A percentile compares a stretch with the other conserved stretches of the same genome.
These are phyloP conservation scores for Chiloscyllium plagiosum DNA, from an alignment of 2,113 vertebrate genomes.

Conservation along the genomic window DNA sequence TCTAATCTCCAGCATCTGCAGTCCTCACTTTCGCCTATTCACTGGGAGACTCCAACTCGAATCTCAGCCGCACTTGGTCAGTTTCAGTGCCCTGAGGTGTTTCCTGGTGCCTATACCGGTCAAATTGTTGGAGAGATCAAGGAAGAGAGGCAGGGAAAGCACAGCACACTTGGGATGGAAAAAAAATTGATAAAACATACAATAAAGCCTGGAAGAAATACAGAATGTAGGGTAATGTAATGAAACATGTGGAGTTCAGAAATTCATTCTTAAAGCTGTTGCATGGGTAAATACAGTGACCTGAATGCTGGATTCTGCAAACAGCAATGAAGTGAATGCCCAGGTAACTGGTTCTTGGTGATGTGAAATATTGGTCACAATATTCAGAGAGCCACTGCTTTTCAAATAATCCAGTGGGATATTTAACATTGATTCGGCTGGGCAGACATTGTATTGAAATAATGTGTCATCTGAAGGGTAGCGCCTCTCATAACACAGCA, in stretches of 20 bases:
- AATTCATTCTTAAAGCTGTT: not conserved
- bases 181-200: not conserved
- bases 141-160: too few species aligned
- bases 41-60: not conserved
- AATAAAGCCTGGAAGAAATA: not conserved
- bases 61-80: not conserved
- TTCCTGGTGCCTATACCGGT: not conserved
- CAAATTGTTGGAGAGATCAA: not conserved
- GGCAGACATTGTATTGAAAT: not conserved
- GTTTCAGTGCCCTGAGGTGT: not conserved
- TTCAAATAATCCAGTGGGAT: not conserved
- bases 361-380: not conserved
- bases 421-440: not conserved
- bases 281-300: not conserved
- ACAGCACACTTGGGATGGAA: not conserved
- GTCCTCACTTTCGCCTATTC: not conserved
- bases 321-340: not conserved
- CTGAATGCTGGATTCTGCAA: not conserved
- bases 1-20: too few species aligned
- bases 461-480: not conserved
- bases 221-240: not conserved
- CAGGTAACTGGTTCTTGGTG: not conserved
- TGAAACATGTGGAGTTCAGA: not conserved
- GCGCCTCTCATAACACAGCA: not conserved
- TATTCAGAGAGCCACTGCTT: not conserved